These are phyloP conservation scores for Enteromius trimaculatus DNA, from an alignment of 2,797 vertebrate genomes.

Conservation along the genomic window DNA sequence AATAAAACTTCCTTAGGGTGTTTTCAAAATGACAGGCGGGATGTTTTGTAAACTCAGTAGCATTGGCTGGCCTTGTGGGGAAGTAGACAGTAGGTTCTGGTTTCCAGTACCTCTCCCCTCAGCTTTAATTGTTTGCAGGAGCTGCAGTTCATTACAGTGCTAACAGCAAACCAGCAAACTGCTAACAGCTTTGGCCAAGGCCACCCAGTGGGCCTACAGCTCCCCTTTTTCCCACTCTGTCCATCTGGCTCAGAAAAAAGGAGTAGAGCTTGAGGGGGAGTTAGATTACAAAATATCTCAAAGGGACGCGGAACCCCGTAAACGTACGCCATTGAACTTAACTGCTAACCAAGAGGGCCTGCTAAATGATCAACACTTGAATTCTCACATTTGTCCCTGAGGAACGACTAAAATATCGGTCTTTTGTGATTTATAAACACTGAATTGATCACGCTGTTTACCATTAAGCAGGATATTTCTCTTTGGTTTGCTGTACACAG, in stretches of 20 bases:
- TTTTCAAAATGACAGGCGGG: not conserved
- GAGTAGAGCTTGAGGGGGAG: conserved; percentile 48
- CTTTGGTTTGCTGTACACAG: not conserved
- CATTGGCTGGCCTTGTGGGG: conserved; percentile 20
- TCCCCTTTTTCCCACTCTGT: conserved; percentile 53
- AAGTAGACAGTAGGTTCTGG: conserved; percentile 31
- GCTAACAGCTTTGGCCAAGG: conserved; percentile 66
- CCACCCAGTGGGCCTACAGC: conserved; percentile 65
- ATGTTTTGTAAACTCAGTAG: not conserved
- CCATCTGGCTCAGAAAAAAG: conserved; percentile 63
- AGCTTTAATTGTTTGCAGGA: conserved; percentile 53
- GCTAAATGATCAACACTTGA: conserved; percentile 24
- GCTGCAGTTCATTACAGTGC: conserved; percentile 44
- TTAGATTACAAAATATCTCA: conserved; percentile 43
- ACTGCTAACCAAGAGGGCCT: conserved; percentile 5
- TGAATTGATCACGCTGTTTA: not conserved
- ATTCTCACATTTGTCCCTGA: conserved; percentile 25
- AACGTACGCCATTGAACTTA: conserved; percentile 51
- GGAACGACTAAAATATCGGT: conserved; percentile 5
- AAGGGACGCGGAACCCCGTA: conserved; percentile 48
- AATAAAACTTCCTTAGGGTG: not conserved
- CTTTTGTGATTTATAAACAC: not conserved
- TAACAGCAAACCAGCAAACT: conserved; percentile 44
- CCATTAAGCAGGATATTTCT: not conserved
- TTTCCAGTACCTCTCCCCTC: conserved; percentile 30